Base-by-base conservation (phyloP, 2,888 invertebrate genomes). In the Physocephala rufipes region DNA sequence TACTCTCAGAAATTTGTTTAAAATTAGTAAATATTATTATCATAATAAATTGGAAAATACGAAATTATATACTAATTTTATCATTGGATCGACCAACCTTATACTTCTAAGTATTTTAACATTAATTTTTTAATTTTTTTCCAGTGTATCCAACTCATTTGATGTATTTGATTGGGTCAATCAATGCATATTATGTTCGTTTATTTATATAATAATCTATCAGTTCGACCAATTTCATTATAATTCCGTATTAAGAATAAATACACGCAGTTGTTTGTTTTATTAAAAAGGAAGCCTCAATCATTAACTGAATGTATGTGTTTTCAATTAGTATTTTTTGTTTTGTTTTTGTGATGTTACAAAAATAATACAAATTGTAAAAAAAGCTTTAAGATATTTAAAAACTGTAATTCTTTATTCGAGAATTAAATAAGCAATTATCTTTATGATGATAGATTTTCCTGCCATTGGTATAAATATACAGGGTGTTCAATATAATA, bases 221-320 rank as follows among this genome's bases (percentile, higher is more conserved):
- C 9, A 26, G 16, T 24, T 28, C 28, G 58, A 58, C 28, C 58
- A 24, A 12, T 55, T 36, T 55, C 53, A 24, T 58, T 21, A 24
- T 4, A 58, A 24, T 53, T 58, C 28, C 58, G 28, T 28, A 55
- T 58, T 26, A 36, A 36, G 5, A 4, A 36, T 36, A 36, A 36
- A 36, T 36, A 36, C 24, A 15, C 28, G 28, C 58, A 55, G n/a
- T 24, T 2, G 4, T 5, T 7, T 19, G 12, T 3, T 53, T 19
- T 53, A 26, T 15, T 12, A 58, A 24, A 24, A 58, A 58, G 58
- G 58, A 58, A 24, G 28, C 28, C 16, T 58, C 58, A 58, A 58
- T 58, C 58, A 53, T 53, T 1, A 12, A 53, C 12, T 53, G 2
- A 24, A 55, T 55, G 58, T 36, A 36, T 36, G 9, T n/a, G n/a